Base-by-base conservation (phyloP, 1,140 invertebrate genomes). In the Himalopsyche phryganea region DNA sequence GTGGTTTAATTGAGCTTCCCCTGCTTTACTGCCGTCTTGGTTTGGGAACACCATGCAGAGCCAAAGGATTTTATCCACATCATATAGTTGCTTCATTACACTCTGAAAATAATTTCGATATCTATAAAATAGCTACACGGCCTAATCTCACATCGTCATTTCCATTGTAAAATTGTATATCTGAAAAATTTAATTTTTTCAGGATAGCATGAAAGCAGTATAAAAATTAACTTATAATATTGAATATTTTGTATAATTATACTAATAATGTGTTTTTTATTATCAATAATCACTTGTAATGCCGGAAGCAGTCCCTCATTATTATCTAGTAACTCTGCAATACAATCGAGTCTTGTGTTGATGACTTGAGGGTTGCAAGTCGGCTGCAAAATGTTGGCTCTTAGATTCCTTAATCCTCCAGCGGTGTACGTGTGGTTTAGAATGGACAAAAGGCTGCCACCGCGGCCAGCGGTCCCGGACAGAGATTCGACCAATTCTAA, bases 351-450 rank as follows among this genome's bases (percentile, higher is more conserved):
- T 40, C 91, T 77, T 3, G 81, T 73, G 55, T 81, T 72, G 48
- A 95, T 92, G 0, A 85, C 77, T 6, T 79, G 65, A 55, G 79
- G 61, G 56, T 87, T 80, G 68, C 79, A 85, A 5, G 85, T 81
- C 0, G 92, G 92, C 69, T 95, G 91, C n/a, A 96, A 74, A 54
- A 96, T 86, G 18, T 84, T 84, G 1, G 90, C 86, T 51, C 93
- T 74, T 5, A 98, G 76, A 1, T 88, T 75, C 55, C 91, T 74
- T 20, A 83, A 76, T 3, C 94, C 94, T 36, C 88, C 85, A 41
- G 51, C 73, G 1, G 94, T 96, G 36, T 84, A 81, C 44, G 91
- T 94, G 45, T 84, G 80, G 66, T 95, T 89, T 11, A 97, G 67
- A 7, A 89, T 78, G 15, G 85, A 87, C 65, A 88, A 84, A 0